These are phyloP conservation scores for Taurulus bubalis DNA, from an alignment of 2,113 vertebrate species.

Conservation along the genomic window DNA sequence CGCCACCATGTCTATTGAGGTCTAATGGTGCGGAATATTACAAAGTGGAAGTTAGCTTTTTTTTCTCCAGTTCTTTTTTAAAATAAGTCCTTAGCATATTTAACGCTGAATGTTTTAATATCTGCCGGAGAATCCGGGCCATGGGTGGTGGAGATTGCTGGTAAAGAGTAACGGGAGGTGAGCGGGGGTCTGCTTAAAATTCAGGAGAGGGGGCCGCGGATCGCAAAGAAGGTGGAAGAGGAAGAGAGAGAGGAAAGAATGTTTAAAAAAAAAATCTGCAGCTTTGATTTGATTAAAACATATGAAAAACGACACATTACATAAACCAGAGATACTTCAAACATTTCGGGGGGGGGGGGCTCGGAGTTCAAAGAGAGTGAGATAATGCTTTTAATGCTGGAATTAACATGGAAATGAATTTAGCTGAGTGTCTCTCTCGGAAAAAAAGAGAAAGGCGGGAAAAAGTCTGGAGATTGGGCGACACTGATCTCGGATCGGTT, in stretches of 20 bases:
- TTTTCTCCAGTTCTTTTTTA: slow-evolving; percentile 33
- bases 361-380: slow-evolving; percentile 55
- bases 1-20: slow-evolving; percentile 52
- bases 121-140: slow-evolving; percentile 57
- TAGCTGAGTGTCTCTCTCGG: neutral
- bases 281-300: slow-evolving; percentile 78
- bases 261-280: slow-evolving; percentile 26
- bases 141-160: slow-evolving; percentile 60
- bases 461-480: slow-evolving; percentile 29
- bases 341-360: slow-evolving; percentile 30
- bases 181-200: slow-evolving; percentile 71
- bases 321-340: slow-evolving; percentile 70
- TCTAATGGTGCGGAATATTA: slow-evolving; percentile 65
- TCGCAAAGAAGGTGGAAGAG: slow-evolving; percentile 50
- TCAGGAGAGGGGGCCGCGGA: slow-evolving; percentile 53
- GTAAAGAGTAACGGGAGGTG: slow-evolving; percentile 63
- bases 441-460: neutral
- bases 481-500: slow-evolving; percentile 30
- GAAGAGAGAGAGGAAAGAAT: neutral
- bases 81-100: slow-evolving; percentile 81
- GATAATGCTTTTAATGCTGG: slow-evolving; percentile 63
- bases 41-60: slow-evolving; percentile 53
- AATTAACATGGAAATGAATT: slow-evolving; percentile 70
- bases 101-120: slow-evolving; percentile 74
- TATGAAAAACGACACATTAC: slow-evolving; percentile 61